Base-by-base conservation (phyloP, 2,888 invertebrate species). In the Endomychus coccineus region DNA sequence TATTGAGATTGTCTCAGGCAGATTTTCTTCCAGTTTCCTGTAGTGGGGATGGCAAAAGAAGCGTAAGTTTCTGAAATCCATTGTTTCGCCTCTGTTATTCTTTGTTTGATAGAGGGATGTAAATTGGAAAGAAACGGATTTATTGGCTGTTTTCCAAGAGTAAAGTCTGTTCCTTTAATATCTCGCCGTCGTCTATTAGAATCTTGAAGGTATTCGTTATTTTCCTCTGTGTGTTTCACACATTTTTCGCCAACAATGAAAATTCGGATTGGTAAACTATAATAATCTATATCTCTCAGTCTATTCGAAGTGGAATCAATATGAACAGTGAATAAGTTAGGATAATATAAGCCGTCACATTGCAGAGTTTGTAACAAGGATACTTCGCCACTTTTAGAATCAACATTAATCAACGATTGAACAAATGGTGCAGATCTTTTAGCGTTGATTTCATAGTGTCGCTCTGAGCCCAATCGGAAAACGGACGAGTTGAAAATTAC, bases 11-110 rank as follows among this genome's bases (percentile, higher is more conserved):
- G 74, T 48, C 80, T 76, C 44, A 89, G 64, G 55, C 89, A 89
- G 41, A 89, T 83, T 52, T 83, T 80, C 52, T 82, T 78, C 80
- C 84, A 86, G 54, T 78, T 77, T 59, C 82, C 81, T 16, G 79
- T 78, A 16, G 83, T 83, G 37, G 87, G 87, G 66, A 88, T 85
- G n/a, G 86, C 80, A 59, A 84, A 88, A 19, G 87, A 87, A 4
- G 87, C 87, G 49, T 85, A 80, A 0, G 88, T 88, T 63, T 88
- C 88, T 10, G 86, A 81, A 56, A 84, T 80, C 86, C 87, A 87
- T 58, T 84, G 83, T 55, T 80, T 83, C 9, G 87, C 86, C 53
- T 84, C 83, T 6, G 80, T 72, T 44, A 84, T 75, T 59, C 78
- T 75, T 9, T 75, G 69, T 58, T 80, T 78, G 51, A 79, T 69